Evolutionary conservation across 2,113 vertebrate genomes (phyloP).

Genomic region (Kryptolebias marmoratus): DNA sequence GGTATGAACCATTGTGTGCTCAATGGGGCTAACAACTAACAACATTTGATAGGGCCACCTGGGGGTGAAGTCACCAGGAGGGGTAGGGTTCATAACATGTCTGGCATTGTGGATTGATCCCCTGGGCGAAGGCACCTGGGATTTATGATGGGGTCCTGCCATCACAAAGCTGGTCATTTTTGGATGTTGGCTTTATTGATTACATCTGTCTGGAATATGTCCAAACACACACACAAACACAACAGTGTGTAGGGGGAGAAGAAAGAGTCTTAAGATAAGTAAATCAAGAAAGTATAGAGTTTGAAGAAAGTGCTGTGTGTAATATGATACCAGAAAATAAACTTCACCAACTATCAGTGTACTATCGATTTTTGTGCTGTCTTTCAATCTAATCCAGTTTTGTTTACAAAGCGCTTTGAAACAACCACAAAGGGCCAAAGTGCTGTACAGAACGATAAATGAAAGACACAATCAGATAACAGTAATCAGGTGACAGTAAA

Average conservation of each 20-base stretch:
- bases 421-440: too few relatives aligned
- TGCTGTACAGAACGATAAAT: too few relatives aligned
- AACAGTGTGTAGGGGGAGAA: too few relatives aligned
- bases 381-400: too few relatives aligned
- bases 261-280: neutral
- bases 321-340: too few relatives aligned
- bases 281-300: too few relatives aligned
- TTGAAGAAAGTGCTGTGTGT: too few relatives aligned
- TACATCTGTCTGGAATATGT: neutral
- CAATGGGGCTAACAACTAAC: conserved; percentile 43
- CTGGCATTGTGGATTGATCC: conserved; percentile 55
- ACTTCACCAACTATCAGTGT: too few relatives aligned
- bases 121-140: conserved; percentile 37
- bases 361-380: too few relatives aligned
- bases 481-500: too few relatives aligned
- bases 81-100: conserved; percentile 52
- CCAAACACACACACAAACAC: neutral
- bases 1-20: conserved; percentile 57
- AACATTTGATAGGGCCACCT: conserved; percentile 74
- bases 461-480: too few relatives aligned
- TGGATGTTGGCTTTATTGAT: conserved; percentile 18
- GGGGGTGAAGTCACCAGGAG: conserved; percentile 55
- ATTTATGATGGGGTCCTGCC: conserved; percentile 53
- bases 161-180: conserved; percentile 56
- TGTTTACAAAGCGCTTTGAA: too few relatives aligned